phyloP scores from a whole-genome alignment of 2,797 vertebrate genomes.

The Enteromius argenteus region DNA sequence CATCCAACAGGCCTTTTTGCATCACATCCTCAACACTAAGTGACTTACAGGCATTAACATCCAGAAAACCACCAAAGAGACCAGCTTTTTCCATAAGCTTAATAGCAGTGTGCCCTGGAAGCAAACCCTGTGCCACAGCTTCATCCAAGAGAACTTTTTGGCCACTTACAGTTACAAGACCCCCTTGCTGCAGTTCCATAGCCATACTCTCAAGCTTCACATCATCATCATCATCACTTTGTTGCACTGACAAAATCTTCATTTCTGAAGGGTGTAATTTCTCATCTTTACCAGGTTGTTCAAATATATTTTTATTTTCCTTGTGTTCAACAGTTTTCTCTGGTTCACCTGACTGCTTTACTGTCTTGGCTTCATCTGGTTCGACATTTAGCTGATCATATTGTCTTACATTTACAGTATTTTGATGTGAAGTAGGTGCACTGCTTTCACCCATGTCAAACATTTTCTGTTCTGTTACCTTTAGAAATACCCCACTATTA shows the following conservation, averaged over 20 bases:
- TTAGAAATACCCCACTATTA: slow-evolving; percentile 1
- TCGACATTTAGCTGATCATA: slow-evolving; percentile 21
- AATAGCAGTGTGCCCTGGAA: slow-evolving; percentile 86
- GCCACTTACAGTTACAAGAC: slow-evolving; percentile 80
- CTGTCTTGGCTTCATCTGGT: slow-evolving; percentile 27
- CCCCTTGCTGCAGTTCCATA: slow-evolving; percentile 82
- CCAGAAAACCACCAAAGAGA: slow-evolving; percentile 92
- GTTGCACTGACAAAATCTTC: slow-evolving; percentile 35
- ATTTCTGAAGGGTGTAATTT: slow-evolving; percentile 23
- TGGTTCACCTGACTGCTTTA: slow-evolving; percentile 23
- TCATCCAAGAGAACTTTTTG: slow-evolving; percentile 86
- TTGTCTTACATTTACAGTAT: slow-evolving; percentile 30
- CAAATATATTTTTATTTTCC: slow-evolving; percentile 7
- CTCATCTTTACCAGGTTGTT: slow-evolving; percentile 1
- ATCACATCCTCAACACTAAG: slow-evolving; percentile 87
- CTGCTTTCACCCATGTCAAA: neutral
- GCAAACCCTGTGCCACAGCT: slow-evolving; percentile 80
- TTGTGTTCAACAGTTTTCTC: neutral
- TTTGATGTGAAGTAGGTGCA: neutral
- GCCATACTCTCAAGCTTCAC: slow-evolving; percentile 78
- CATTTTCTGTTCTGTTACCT: slow-evolving; percentile 12
- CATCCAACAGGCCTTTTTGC: slow-evolving; percentile 87
- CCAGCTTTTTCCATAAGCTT: slow-evolving; percentile 87
- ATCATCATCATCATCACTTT: slow-evolving; percentile 69
- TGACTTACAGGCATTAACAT: slow-evolving; percentile 78